Conservation (phyloP, 2,113 vertebrate genomes). For the Pipa parva region DNA sequence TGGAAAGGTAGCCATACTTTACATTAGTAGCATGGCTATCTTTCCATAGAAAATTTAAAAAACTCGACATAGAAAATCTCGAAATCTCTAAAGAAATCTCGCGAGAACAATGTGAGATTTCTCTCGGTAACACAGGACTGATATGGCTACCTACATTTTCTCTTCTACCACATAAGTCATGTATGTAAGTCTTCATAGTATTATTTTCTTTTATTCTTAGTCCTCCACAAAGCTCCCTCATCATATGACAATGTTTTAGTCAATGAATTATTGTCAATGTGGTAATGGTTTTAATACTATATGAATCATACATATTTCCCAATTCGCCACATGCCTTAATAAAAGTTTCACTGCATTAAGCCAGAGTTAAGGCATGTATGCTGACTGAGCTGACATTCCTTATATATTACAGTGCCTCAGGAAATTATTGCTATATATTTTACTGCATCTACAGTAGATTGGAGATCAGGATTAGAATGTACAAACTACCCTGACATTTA, state of each 20-base stretch:
- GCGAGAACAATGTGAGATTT: no score
- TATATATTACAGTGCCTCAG: slow-evolving; percentile 76
- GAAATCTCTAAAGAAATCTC: no score
- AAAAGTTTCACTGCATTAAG: slow-evolving; percentile 82
- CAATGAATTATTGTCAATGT: slow-evolving; percentile 69
- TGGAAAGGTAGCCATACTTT: no score
- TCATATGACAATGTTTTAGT: slow-evolving; percentile 56
- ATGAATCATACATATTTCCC: slow-evolving; percentile 75
- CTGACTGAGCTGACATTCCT: slow-evolving; percentile 73
- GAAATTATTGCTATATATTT: slow-evolving; percentile 84
- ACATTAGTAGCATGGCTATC: no score
- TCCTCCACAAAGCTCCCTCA: not conserved
- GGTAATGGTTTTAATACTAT: slow-evolving; percentile 67
- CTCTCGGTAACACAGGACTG: no score
- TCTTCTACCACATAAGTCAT: no score
- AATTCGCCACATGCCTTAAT: slow-evolving; percentile 78
- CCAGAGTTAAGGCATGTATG: slow-evolving; percentile 72
- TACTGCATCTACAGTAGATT: slow-evolving; percentile 72
- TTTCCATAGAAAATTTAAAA: no score
- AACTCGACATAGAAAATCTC: no score
- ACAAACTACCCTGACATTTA: slow-evolving; percentile 77
- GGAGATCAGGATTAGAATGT: slow-evolving; percentile 72
- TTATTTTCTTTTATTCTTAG: no score
- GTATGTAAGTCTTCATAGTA: no score
- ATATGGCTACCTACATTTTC: no score